Percentiles rank a stretch among this genome's conserved stretches.
Conservation (phyloP, 64 coral and sea anemone genomes). For the Platygyra sinensis region DNA sequence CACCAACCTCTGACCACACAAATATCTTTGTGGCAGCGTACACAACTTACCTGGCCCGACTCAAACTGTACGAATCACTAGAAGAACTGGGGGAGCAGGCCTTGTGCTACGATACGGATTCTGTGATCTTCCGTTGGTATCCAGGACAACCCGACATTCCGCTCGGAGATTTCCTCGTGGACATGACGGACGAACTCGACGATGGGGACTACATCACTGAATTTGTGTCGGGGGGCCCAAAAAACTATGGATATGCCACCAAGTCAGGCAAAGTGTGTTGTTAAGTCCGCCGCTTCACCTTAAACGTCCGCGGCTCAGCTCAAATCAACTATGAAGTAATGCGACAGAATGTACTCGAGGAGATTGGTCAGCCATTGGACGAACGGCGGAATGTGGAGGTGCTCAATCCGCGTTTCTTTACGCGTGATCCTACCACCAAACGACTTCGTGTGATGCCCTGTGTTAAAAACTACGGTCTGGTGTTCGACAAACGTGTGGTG, state of each 20-base stretch:
- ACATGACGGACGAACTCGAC: not conserved
- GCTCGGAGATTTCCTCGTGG: conserved; percentile 35
- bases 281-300: not conserved
- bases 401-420: not conserved
- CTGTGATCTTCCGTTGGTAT: conserved; percentile 3
- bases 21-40: no score
- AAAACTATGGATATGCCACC: conserved; percentile 37
- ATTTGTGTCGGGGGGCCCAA: conserved; percentile 28
- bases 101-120: not conserved
- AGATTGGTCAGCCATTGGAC: not conserved
- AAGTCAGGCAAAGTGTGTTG: not conserved
- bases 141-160: conserved; percentile 1
- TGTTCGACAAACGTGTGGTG: not conserved
- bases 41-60: no score
- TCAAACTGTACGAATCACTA: no score
- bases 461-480: not conserved
- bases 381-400: not conserved
- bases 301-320: not conserved
- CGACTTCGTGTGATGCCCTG: not conserved
- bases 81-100: no score
- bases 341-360: not conserved
- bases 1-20: conserved; percentile 22
- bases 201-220: not conserved
- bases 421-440: not conserved
- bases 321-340: not conserved